phyloP scores from a whole-genome alignment of 2,888 invertebrate species.

The Barypeithes pellucidus region DNA sequence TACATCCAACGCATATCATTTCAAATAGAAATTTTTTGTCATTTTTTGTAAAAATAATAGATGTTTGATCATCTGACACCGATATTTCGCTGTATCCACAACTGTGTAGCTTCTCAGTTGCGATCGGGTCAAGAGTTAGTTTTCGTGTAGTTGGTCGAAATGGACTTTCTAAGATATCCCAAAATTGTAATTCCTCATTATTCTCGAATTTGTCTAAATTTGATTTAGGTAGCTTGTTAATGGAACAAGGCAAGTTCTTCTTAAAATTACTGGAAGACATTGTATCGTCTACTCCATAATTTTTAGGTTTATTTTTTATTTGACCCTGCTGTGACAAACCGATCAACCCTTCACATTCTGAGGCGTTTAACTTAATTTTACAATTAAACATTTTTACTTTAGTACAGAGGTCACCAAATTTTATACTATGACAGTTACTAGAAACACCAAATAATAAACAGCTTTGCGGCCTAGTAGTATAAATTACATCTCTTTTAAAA shows the following conservation, averaged over 20 bases:
- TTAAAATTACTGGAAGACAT: not conserved
- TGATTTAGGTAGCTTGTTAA: not conserved
- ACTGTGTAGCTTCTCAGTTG: not conserved
- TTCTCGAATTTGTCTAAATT: not conserved
- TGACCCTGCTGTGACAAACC: not conserved
- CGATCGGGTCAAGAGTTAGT: not conserved
- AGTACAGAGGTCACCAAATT: not conserved
- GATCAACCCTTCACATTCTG: not conserved
- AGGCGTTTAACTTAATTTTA: not conserved
- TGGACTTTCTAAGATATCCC: not conserved
- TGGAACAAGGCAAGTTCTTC: too few relatives aligned
- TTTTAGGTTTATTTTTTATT: not conserved
- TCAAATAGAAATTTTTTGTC: not conserved
- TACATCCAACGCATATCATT: constrained; percentile 4
- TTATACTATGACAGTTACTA: not conserved
- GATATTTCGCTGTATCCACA: not conserved
- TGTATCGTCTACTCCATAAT: not conserved
- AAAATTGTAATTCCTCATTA: not conserved
- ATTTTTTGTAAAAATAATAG: not conserved
- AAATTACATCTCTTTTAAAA: not conserved
- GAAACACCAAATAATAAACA: not conserved
- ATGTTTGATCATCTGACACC: constrained; percentile 3
- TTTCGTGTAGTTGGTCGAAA: not conserved
- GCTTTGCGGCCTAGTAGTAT: not conserved
- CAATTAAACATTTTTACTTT: not conserved